Evolutionary conservation across 2,888 invertebrate species (phyloP).

Genomic region (Melinaea marsaeus): DNA sequence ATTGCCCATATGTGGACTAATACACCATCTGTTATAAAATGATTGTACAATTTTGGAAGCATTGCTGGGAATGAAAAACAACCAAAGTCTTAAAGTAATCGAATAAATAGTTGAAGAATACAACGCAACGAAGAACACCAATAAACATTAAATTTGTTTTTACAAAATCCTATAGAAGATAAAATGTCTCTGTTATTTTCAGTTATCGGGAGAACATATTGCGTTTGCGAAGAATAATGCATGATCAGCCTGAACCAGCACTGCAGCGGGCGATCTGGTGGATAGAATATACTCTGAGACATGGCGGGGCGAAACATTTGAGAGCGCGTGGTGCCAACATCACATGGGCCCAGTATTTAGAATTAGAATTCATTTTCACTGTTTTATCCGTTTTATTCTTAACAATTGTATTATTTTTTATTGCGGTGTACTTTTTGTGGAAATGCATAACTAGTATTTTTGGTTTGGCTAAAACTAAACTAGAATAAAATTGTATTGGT

Average conservation of each 20-base stretch:
- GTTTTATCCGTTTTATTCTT: slow-evolving; percentile 5
- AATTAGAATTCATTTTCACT: slow-evolving; percentile 19
- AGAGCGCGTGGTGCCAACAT: slow-evolving; percentile 36
- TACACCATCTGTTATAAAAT: no score
- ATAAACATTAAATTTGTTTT: no score
- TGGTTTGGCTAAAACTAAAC: no score
- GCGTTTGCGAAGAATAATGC: slow-evolving; percentile 30
- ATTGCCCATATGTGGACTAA: no score
- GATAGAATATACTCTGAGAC: slow-evolving; percentile 41
- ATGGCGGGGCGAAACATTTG: slow-evolving; percentile 39
- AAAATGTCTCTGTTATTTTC: slow-evolving; percentile 12
- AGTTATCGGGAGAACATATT: slow-evolving; percentile 32
- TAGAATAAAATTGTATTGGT: no score
- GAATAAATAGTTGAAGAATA: no score
- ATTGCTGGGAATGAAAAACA: no score
- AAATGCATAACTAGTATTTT: slow-evolving; percentile 4
- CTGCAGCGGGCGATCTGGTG: slow-evolving; percentile 42
- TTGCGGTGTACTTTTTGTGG: not conserved
- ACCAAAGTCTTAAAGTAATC: no score
- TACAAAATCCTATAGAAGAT: no score
- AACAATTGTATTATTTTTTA: not conserved
- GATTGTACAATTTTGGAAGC: no score
- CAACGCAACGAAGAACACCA: no score
- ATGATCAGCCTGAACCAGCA: slow-evolving; percentile 37
- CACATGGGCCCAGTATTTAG: slow-evolving; percentile 32